Evolutionary conservation across 2,888 invertebrate genomes (phyloP), one percentile per base, ranked within the genome.

Genomic region (Epirrhoe tristata): DNA sequence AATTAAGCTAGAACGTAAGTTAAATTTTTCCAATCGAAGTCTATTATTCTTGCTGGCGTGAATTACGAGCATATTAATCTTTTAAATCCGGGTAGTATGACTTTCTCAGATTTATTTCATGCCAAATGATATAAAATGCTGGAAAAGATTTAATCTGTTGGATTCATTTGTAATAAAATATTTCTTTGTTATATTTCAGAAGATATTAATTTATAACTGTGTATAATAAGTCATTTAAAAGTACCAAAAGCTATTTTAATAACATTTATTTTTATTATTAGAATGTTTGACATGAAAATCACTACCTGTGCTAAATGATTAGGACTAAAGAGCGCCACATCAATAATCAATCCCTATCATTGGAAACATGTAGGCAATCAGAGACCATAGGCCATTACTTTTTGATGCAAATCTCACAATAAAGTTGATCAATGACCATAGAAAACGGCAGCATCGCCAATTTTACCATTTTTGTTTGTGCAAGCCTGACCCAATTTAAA

Each of bases 401-500:
- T 50, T 46, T 14, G 54, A 67, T 75, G 71, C 71, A 76, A 74
- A 77, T 72, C 80, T 81, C 82, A 81, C 74, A 80, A 81, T 81
- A 77, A 83, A 80, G 77, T 80, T 77, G 79, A 87, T 81, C 83
- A 81, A 81, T 82, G 79, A 78, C 79, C 73, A 77, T 75, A 75
- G 76, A 77, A 79, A 80, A 77, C 77, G 71, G 75, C 72, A 77
- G 74, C 81, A 81, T 88, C 83, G 82, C 86, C 88, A 81, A 82
- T 85, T 85, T 83, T 77, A 79, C 77, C 80, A 83, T 78, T 84
- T 85, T 85, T 90, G 87, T 90, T 91, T 91, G 88, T 85, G 81
- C 82, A 86, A 85, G 83, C 81, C 83, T 85, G 90, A 90, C 88
- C 91, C 88, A 88, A 89, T 90, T 91, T 88, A 83, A 87, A 84